Evolutionary conservation across 2,113 vertebrate species (phyloP), one percentile per base, ranked within the genome.

Genomic region (Protomyctophum bolini): DNA sequence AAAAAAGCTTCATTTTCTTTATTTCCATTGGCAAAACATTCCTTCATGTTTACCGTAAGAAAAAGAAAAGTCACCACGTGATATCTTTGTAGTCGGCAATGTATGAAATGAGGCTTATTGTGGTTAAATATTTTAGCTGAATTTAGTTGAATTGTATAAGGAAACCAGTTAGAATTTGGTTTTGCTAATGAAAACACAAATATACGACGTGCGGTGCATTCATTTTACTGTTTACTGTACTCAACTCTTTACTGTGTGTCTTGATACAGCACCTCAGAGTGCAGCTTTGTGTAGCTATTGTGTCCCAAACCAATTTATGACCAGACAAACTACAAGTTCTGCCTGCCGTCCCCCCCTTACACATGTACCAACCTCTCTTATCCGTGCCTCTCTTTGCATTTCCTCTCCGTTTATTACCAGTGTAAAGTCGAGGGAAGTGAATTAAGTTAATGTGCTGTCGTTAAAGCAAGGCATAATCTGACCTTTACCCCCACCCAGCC

Each of bases 371-470:
- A 58, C 14, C 61, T 81, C 58, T 66, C n/a, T 58, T 66, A 61
- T 7, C 65, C 63, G 55, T 47, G 33, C 33, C 87, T 77, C 77
- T 87, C 90, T 71, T 79, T 86, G 67, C 76, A 73, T 93, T 93
- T 91, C 89, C 88, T 78, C n/a, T 74, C 81, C 81, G 73, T 93
- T 94, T 94, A 94, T 92, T 89, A 90, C 86, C 77, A 57, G 71
- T 87, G 86, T 93, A 91, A 92, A 91, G 91, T 83, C 78, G 83
- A 91, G 94, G 95, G 94, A 95, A 95, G 94, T 92, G 89, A 93
- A 93, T 95, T 93, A 93, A 87, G 92, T 94, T 94, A 95, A 95
- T 94, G 95, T 93, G 93, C 91, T 92, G 91, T 93, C 68, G 84
- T 93, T 89, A 90, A 94, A 93, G 75, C 86, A 84, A 92, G 88